Evolutionary conservation across 2,797 vertebrate genomes (phyloP), one percentile per base, ranked within the genome.

Genomic region (Etheostoma perlongum): DNA sequence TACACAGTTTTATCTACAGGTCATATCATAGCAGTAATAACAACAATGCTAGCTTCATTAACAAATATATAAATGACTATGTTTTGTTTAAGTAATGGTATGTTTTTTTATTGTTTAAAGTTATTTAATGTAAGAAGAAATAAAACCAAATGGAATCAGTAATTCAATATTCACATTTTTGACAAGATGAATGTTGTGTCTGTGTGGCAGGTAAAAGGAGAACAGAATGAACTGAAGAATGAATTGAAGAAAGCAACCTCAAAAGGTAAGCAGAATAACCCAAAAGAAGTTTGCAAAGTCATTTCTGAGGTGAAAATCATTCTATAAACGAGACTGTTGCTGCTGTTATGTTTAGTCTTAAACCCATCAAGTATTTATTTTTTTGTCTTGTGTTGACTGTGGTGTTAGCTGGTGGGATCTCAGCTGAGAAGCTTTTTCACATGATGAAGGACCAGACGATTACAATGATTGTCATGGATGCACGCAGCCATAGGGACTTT

Each of bases 401-500:
- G 2, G 73, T 33, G 15, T 85, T 88, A 23, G 82, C 86, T 89
- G 97, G 97, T 74, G 90, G 96, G 44, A 74, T 99, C 83, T 96
- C 96, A 18, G 96, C 97, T 16, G 96, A 98, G 92, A 96, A 95
- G 72, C 94, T 99, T 25, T 99, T 96, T 82, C 89, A 94, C 62
- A 96, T 99, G 97, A 97, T 99, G 95, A 96, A 91, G 25, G 97
- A 99, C 90, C 92, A 95, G 87, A 94, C 82, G 4, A 96, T 95
- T 49, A 94, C 95, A 60, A 55, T 97, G 72, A 95, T 99, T 72
- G 96, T 99, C 81, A 98, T 99, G 98, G 98, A 99, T 81, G 95
- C 97, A 36, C 96, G 98, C 53, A 94, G 83, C 88, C 27, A 84
- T n/a, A 93, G 76, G 52, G 96, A 99, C 92, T 98, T 96, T 86